A percentile compares a stretch with the other conserved stretches of the same genome.
Conservation (phyloP, 2,888 invertebrate species). For the Spilosoma lubricipeda region DNA sequence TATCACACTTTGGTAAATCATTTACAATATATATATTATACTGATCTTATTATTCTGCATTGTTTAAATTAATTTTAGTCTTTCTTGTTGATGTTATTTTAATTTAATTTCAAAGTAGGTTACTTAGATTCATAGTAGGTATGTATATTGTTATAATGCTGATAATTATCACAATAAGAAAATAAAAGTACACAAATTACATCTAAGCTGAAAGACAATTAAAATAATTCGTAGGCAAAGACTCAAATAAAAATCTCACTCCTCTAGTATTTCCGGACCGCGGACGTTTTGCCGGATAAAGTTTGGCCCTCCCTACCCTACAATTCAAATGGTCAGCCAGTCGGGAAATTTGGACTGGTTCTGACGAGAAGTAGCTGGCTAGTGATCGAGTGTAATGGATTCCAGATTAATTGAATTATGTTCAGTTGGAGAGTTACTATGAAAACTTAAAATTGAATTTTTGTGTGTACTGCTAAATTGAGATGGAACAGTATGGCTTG, state of each 20-base stretch:
- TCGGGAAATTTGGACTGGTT: constrained; percentile 28
- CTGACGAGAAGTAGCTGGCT: constrained; percentile 16
- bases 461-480: not conserved
- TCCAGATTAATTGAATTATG: constrained; percentile 34
- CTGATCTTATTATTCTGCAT: too few relatives aligned
- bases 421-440: constrained; percentile 14
- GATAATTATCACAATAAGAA: too few relatives aligned
- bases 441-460: not conserved
- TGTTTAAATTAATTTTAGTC: too few relatives aligned
- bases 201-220: constrained; percentile 32
- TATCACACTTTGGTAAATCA: too few relatives aligned
- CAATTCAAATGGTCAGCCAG: constrained; percentile 9
- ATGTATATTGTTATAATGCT: too few relatives aligned
- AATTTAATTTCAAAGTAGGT: too few relatives aligned
- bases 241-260: constrained; percentile 21
- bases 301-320: constrained; percentile 23
- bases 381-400: constrained; percentile 35
- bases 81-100: too few relatives aligned
- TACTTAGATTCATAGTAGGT: too few relatives aligned
- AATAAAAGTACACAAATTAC: not conserved
- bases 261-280: constrained; percentile 42
- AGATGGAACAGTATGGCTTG: not conserved
- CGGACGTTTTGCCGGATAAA: constrained; percentile 28
- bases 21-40: too few relatives aligned
- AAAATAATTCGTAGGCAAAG: constrained; percentile 12